phyloP scores from a whole-genome alignment of 2,797 vertebrate species.

The Lerista edwardsae region DNA sequence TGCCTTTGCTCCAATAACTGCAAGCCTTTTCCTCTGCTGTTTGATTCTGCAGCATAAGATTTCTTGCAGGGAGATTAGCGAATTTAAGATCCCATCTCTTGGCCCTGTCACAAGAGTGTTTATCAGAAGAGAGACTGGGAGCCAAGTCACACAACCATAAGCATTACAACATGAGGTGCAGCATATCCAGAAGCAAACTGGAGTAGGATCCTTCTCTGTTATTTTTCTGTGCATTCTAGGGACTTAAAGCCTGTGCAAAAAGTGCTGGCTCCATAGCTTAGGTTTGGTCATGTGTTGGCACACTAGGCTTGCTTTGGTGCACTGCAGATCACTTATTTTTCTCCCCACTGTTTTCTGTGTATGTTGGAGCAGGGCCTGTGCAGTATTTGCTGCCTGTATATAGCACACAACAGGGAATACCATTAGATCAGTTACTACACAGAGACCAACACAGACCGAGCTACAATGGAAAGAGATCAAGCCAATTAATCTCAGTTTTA shows the following conservation, averaged over 20 bases:
- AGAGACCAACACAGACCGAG: background rate
- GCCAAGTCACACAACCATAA: background rate
- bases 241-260: background rate
- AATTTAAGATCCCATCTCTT: background rate
- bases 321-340: constrained; percentile 4
- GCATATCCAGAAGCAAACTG: background rate
- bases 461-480: background rate
- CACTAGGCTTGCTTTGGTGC: constrained; percentile 3
- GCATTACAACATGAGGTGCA: background rate
- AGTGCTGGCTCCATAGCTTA: background rate
- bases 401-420: background rate
- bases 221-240: background rate
- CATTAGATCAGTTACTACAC: background rate
- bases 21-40: background rate
- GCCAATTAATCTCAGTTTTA: background rate
- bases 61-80: background rate
- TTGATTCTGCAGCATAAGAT: too few relatives aligned
- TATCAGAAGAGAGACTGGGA: background rate
- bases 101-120: background rate
- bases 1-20: background rate
- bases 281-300: background rate
- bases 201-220: background rate
- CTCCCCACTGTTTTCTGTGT: background rate
- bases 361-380: constrained; percentile 2
- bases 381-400: background rate